Base-by-base conservation (phyloP, 2,888 invertebrate genomes). In the Alviniconcha strummeri region DNA sequence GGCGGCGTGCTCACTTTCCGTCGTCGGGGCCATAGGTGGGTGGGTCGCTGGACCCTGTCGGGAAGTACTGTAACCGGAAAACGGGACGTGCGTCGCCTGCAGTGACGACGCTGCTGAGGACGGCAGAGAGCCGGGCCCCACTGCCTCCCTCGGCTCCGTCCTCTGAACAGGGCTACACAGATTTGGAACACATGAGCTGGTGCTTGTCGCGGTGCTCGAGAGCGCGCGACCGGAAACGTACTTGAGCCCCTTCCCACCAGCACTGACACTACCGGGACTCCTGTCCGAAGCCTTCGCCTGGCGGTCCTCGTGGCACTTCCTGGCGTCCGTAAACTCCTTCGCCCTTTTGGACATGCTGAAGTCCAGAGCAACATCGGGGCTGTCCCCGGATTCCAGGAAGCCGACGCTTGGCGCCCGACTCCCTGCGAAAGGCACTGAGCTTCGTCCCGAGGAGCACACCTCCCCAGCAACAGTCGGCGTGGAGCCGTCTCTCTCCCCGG, bases 361-460 rank as follows among this genome's bases (percentile, higher is more conserved):
- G n/a, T 82, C 82, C 82, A 82, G 36, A 56, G 82, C 82, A 8
- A 82, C 82, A 54, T 82, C 82, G 11, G 75, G 52, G n/a, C 56
- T 57, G 15, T 67, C 75, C 52, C 15, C 57, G 8, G 82, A 64
- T 52, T 5, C 75, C 9, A 7, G 6, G 52, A 64, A 13, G 52
- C 57, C 78, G 9, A 7, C 77, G 36, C 77, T 60, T 13, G 76
- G 56, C 76, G 52, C 19, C 36, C 57, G 64, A 4, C 60, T 60
- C 78, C 60, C 78, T 5, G 78, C 13, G 52, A 78, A 78, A 78
- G 78, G 78, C 78, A 78, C 78, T 78, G 78, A 78, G 78, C 78
- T 78, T 13, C 77, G 60, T 57, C 77, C 19, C 57, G 60, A 11
- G 13, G 60, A 64, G 15, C 36, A 60, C 36, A 36, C 13, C 52